These are phyloP conservation scores for Fistularia tabacaria DNA, from an alignment of 2,797 vertebrate species.

Conservation along the genomic window DNA sequence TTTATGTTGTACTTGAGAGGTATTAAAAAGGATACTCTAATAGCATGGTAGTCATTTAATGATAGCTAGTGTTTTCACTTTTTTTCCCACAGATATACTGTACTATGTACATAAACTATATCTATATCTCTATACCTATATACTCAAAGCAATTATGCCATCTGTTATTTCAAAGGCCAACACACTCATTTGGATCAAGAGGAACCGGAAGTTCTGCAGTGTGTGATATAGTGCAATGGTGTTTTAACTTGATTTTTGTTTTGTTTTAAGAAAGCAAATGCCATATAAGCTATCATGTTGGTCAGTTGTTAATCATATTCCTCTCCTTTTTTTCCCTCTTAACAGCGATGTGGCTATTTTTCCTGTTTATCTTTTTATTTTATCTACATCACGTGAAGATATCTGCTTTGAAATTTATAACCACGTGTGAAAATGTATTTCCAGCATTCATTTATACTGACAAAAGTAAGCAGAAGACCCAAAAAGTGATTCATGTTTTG, in stretches of 20 bases:
- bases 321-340: constrained; percentile 20
- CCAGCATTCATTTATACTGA: constrained; percentile 41
- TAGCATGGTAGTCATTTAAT: constrained; percentile 76
- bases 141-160: constrained; percentile 74
- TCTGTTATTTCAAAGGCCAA: constrained; percentile 60
- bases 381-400: constrained; percentile 27
- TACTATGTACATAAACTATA: constrained; percentile 77
- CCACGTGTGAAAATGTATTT: constrained; percentile 34
- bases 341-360: constrained; percentile 16
- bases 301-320: constrained; percentile 47
- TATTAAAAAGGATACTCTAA: constrained; percentile 68
- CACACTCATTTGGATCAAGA: constrained; percentile 51
- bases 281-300: constrained; percentile 58
- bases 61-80: constrained; percentile 71
- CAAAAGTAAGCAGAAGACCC: constrained; percentile 33
- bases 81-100: constrained; percentile 69
- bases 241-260: constrained; percentile 43
- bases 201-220: constrained; percentile 50
- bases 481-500: constrained; percentile 18
- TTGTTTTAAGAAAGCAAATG: constrained; percentile 47
- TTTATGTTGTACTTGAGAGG: constrained; percentile 67
- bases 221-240: constrained; percentile 59
- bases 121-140: constrained; percentile 76
- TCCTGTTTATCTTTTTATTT: constrained; percentile 21
- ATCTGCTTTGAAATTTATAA: constrained; percentile 39